phyloP scores from a whole-genome alignment of 2,888 invertebrate genomes.

The Cyrtodaria siliqua region DNA sequence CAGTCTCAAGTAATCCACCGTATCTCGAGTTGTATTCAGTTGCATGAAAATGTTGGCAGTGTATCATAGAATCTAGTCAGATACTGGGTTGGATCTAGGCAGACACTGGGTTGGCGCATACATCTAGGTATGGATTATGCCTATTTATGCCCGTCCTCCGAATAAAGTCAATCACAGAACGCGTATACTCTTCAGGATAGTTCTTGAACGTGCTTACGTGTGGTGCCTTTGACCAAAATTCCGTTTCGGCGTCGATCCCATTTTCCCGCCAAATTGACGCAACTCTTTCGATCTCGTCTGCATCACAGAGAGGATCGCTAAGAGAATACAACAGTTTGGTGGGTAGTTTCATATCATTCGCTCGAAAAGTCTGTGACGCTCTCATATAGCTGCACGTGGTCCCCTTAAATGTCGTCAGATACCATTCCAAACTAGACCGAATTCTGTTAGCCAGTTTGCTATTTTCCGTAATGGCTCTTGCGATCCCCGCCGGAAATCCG shows the following conservation, averaged over 20 bases:
- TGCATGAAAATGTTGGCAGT: too few species aligned
- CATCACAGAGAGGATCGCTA: conserved; percentile 93
- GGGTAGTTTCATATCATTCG: conserved; percentile 91
- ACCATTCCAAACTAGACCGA: conserved; percentile 85
- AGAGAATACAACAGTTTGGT: conserved; percentile 91
- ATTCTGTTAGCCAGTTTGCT: conserved; percentile 86
- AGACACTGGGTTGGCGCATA: too few species aligned
- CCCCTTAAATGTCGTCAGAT: conserved; percentile 89
- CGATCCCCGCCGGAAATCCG: conserved; percentile 87
- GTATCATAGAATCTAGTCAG: too few species aligned
- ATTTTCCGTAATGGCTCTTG: conserved; percentile 87
- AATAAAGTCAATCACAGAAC: conserved; percentile 89
- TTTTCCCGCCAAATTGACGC: conserved; percentile 89
- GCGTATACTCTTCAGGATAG: conserved; percentile 90
- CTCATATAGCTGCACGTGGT: conserved; percentile 94
- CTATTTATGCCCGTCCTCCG: conserved; percentile 25
- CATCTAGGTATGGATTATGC: conserved; percentile 14
- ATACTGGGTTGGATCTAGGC: too few species aligned
- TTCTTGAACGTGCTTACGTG: conserved; percentile 91
- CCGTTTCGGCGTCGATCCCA: conserved; percentile 91
- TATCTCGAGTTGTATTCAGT: too few species aligned
- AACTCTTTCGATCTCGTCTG: conserved; percentile 89
- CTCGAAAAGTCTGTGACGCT: conserved; percentile 92
- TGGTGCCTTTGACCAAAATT: conserved; percentile 91
- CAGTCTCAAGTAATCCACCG: too few species aligned